Conservation (phyloP, 2,113 vertebrate genomes). For the Percopsis transmontana region DNA sequence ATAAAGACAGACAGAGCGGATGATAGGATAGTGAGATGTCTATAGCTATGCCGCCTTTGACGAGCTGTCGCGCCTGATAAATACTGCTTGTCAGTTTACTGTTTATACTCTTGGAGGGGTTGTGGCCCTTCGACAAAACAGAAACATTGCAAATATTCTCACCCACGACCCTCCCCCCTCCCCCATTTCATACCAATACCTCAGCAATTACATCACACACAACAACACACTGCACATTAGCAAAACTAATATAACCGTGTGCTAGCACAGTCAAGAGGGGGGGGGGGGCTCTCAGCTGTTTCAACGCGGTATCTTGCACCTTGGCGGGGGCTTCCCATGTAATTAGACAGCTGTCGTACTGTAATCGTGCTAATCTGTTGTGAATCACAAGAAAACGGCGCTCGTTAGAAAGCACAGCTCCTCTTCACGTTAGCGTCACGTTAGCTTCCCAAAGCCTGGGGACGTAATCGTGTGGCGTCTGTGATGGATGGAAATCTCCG, state of each 20-base stretch:
- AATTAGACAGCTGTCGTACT: slow-evolving; percentile 71
- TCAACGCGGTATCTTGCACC: slow-evolving; percentile 54
- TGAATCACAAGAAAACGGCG: slow-evolving; percentile 52
- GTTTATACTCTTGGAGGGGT: neutral
- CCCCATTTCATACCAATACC: neutral
- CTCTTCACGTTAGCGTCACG: slow-evolving; percentile 28
- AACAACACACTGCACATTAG: too few species aligned
- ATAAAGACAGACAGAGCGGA: neutral
- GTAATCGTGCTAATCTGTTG: slow-evolving; percentile 65
- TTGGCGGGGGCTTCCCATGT: slow-evolving; percentile 56
- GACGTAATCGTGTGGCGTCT: slow-evolving; percentile 37
- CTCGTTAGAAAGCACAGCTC: slow-evolving; percentile 51
- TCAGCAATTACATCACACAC: too few species aligned
- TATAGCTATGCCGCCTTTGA: too few species aligned
- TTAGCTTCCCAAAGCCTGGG: slow-evolving; percentile 45
- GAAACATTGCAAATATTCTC: too few species aligned
- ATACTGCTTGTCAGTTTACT: neutral
- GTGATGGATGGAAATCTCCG: slow-evolving; percentile 17
- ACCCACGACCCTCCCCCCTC: neutral
- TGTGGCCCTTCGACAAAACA: neutral
- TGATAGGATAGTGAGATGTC: too few species aligned
- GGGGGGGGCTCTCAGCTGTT: slow-evolving; percentile 57
- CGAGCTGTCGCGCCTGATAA: neutral
- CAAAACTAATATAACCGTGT: neutral
- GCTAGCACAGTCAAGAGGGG: slow-evolving; percentile 17